phyloP scores from a whole-genome alignment of 1,140 invertebrate species.

The Bombus impatiens region DNA sequence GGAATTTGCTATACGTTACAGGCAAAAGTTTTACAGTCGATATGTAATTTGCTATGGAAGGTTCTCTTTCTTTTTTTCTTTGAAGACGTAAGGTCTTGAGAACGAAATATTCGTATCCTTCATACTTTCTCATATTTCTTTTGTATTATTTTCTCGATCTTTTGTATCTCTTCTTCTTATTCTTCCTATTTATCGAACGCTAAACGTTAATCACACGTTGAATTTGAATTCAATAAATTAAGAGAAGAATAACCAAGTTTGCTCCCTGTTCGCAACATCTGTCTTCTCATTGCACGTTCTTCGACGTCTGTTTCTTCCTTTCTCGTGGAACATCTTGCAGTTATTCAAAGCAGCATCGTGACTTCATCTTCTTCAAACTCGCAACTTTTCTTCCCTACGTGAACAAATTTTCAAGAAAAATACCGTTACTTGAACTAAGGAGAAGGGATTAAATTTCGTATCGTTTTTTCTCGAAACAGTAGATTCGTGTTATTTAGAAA shows the following conservation, averaged over 20 bases:
- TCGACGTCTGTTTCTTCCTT: slow-evolving; percentile 3
- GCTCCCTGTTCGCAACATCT: slow-evolving; percentile 6
- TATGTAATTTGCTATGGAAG: neutral
- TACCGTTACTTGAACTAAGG: neutral
- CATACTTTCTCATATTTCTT: neutral
- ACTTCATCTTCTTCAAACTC: neutral
- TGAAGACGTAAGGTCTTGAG: neutral
- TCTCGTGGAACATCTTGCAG: slow-evolving; percentile 20
- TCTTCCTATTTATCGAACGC: too few species aligned
- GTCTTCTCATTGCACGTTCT: neutral
- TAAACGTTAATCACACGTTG: neutral
- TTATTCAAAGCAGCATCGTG: slow-evolving; percentile 3
- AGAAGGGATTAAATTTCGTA: neutral
- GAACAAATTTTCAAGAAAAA: neutral
- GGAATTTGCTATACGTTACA: too few species aligned
- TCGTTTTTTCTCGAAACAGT: neutral
- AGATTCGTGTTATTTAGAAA: too few species aligned
- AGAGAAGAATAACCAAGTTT: neutral
- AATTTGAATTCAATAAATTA: neutral
- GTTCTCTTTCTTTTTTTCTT: neutral
- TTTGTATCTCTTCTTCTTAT: neutral
- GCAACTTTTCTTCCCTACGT: neutral
- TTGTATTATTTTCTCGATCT: neutral
- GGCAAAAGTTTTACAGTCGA: too few species aligned
- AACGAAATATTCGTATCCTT: neutral